A percentile compares a stretch with the other conserved stretches of the same genome.
Evolutionary conservation across 2,797 vertebrate genomes (phyloP).

Genomic region (Pachyuromys duprasi): DNA sequence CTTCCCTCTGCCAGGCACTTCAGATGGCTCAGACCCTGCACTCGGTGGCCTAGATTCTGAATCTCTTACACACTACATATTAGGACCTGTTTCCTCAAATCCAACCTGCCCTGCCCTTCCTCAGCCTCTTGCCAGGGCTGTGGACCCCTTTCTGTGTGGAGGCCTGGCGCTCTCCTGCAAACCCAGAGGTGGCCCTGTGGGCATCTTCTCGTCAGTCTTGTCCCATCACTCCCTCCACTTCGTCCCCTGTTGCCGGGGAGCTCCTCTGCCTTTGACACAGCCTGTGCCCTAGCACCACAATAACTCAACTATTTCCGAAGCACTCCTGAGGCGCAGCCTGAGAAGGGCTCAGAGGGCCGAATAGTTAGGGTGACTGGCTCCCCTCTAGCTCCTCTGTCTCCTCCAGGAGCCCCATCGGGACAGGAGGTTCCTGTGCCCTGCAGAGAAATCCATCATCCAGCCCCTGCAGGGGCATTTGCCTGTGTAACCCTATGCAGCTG

Average conservation of each 20-base stretch:
- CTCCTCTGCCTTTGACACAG: background rate
- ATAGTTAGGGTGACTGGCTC: background rate
- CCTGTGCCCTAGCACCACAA: background rate
- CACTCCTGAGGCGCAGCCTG: background rate
- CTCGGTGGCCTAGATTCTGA: background rate
- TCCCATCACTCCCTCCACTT: background rate
- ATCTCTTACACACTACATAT: background rate
- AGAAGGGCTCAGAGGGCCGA: background rate
- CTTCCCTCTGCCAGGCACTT: background rate
- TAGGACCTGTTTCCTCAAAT: background rate
- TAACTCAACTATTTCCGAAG: conserved; percentile 13
- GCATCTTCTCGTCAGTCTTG: background rate
- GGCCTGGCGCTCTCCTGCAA: background rate
- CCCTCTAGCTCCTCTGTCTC: background rate
- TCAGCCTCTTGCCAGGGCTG: rapidly evolving
- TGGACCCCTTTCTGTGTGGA: background rate
- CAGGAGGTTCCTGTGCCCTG: rapidly evolving
- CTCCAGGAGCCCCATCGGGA: background rate
- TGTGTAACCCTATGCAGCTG: background rate
- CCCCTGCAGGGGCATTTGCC: background rate
- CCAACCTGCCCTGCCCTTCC: background rate
- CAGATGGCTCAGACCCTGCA: background rate
- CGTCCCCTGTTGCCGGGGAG: background rate
- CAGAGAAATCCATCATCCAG: background rate
- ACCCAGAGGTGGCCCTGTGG: background rate